Percentiles rank a stretch among this genome's conserved stretches.
phyloP scores from a whole-genome alignment of 1,140 invertebrate species.

The Hypothenemus hampei region DNA sequence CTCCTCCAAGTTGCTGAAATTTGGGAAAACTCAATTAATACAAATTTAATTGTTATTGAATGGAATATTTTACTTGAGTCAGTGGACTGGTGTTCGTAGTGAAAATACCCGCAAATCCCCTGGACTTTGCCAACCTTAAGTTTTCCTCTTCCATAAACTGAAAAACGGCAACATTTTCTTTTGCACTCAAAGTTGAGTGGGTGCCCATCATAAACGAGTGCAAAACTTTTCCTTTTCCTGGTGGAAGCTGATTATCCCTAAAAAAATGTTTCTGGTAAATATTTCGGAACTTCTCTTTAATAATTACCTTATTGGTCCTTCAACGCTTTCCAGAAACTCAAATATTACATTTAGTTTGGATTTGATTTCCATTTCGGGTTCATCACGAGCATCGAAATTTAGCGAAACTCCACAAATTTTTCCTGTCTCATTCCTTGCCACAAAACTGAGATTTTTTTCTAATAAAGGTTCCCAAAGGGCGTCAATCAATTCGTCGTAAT shows the following conservation, averaged over 20 bases:
- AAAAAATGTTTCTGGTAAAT: not conserved
- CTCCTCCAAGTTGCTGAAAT: constrained; percentile 69
- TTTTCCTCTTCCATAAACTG: constrained; percentile 71
- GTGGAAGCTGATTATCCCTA: constrained; percentile 49
- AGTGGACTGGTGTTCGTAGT: constrained; percentile 82
- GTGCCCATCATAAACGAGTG: constrained; percentile 87
- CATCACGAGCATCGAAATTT: constrained; percentile 74
- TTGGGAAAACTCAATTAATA: not conserved
- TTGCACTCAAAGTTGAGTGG: constrained; percentile 53
- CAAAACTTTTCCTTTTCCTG: constrained; percentile 63
- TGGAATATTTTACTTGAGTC: constrained; percentile 59
- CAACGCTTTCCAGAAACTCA: constrained; percentile 71
- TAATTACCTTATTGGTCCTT: constrained; percentile 62
- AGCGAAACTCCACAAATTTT: constrained; percentile 60
- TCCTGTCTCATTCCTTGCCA: constrained; percentile 50
- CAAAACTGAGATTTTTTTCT: constrained; percentile 65
- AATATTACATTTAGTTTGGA: constrained; percentile 68
- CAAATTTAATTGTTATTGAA: not conserved
- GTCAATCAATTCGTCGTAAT: constrained; percentile 64
- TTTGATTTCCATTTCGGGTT: constrained; percentile 64
- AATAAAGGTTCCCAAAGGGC: constrained; percentile 63
- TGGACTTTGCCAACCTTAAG: constrained; percentile 57
- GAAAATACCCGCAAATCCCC: constrained; percentile 67
- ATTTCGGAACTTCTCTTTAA: constrained; percentile 22
- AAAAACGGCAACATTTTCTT: constrained; percentile 73